Evolutionary conservation across 2,113 vertebrate genomes (phyloP), one percentile per base, ranked within the genome.

Genomic region (Ctenomys sociabilis): DNA sequence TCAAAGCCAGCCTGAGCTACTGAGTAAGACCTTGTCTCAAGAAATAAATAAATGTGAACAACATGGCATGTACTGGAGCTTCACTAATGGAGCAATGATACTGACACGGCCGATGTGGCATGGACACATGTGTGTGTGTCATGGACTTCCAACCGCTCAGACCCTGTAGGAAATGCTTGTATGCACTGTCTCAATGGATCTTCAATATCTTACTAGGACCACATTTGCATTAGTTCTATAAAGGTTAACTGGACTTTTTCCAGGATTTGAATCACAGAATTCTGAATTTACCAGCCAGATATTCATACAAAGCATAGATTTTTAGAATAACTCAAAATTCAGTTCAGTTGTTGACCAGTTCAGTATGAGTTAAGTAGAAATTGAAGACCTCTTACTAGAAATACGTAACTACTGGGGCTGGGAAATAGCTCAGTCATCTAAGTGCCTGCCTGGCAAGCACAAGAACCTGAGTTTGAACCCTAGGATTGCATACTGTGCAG

Each of bases 311-410:
- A 90, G 26, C 72, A 84, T 40, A 90, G 12, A 7, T 40, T 92
- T 92, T 85, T 80, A 14, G 0, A 10, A 88, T 57, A 17, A 92
- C 92, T 90, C 45, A 81, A 95, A 92, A 96, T 49, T 78, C 17
- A 59, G 19, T 86, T 63, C 17, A 35, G 19, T 66, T 81, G 75
- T 85, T 21, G 6, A 85, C 37, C 64, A 57, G n/a, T 32, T 52
- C 5, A 87, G 52, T 81, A 90, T 28, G 14, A 80, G 11, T 63
- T 68, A 87, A 40, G 30, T 32, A 88, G 30, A 92, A 5, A 75
- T 8, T 88, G 37, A 43, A 14, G 68, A 21, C 21, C 16, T 45
- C 3, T 10, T 72, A 7, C 5, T 43, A 84, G 45, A 88, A 80
- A 95, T 63, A 89, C 0, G 3, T 32, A 3, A 59, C 45, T 77